A percentile compares a stretch with the other conserved stretches of the same genome.
phyloP scores from a whole-genome alignment of 2,113 vertebrate genomes.

The Sminthopsis crassicaudata region DNA sequence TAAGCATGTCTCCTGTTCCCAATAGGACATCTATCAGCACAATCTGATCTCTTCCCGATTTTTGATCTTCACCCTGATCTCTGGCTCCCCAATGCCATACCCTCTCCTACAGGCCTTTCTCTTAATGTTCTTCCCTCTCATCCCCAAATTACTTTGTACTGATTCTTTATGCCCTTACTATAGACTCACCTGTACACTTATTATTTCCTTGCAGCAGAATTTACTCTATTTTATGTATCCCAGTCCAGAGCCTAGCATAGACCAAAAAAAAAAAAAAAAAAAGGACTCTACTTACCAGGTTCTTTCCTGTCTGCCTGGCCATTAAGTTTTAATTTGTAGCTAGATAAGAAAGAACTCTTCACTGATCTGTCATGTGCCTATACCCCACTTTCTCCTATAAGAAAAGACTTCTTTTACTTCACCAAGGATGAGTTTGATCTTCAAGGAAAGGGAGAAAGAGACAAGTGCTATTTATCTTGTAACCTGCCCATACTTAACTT shows the following conservation, averaged over 20 bases:
- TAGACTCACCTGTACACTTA: background rate
- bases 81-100: no score
- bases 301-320: background rate
- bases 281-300: background rate
- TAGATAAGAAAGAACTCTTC: background rate
- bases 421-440: background rate
- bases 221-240: background rate
- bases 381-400: background rate
- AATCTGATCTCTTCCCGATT: no score
- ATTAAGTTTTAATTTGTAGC: background rate
- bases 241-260: background rate
- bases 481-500: slow-evolving; percentile 22
- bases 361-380: background rate
- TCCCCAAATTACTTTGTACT: background rate
- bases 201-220: background rate
- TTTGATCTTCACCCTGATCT: no score
- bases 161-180: background rate
- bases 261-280: no score
- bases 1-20: no score
- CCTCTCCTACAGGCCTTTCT: background rate
- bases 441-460: background rate
- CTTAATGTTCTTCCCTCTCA: background rate
- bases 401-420: background rate
- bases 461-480: background rate
- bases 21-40: no score